Evolutionary conservation across 2,888 invertebrate genomes (phyloP).

Genomic region (Schrankia costaestrigalis): DNA sequence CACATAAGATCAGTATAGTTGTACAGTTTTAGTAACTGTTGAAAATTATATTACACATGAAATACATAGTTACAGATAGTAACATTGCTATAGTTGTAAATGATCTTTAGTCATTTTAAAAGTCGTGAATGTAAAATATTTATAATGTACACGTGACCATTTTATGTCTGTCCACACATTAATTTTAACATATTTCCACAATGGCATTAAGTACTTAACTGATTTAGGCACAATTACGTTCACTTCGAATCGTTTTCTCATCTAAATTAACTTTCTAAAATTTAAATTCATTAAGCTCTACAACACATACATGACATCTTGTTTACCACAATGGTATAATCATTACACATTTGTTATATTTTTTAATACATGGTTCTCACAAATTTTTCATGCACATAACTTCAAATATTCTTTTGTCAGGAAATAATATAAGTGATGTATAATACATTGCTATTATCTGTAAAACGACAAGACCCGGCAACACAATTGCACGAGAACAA

Average conservation of each 20-base stretch:
- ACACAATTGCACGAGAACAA: constrained; percentile 32
- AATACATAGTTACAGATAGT: constrained; percentile 6
- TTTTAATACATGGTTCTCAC: constrained; percentile 25
- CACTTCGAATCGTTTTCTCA: constrained; percentile 30
- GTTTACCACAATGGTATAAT: constrained; percentile 20
- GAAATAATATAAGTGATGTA: constrained; percentile 35
- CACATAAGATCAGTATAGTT: constrained; percentile 5
- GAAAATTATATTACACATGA: constrained; percentile 13
- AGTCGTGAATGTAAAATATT: constrained; percentile 12
- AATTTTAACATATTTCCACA: constrained; percentile 19
- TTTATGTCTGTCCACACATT: constrained; percentile 11
- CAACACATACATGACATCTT: constrained; percentile 29
- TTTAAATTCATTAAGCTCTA: constrained; percentile 37
- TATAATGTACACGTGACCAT: constrained; percentile 23
- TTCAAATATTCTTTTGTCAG: constrained; percentile 31
- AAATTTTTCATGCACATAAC: constrained; percentile 27
- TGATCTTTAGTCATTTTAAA: constrained; percentile 13
- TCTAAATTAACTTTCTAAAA: constrained; percentile 32
- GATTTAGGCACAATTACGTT: constrained; percentile 43
- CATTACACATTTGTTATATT: constrained; percentile 19
- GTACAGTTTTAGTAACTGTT: constrained; percentile 3
- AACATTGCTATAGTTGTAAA: constrained; percentile 5
- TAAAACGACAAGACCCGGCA: constrained; percentile 36
- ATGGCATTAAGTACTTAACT: constrained; percentile 36
- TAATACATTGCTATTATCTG: too few relatives aligned